Percentiles rank a stretch among this genome's conserved stretches.
Conservation (phyloP, 2,797 vertebrate species). For the Xiphorhynchus erythropygius region DNA sequence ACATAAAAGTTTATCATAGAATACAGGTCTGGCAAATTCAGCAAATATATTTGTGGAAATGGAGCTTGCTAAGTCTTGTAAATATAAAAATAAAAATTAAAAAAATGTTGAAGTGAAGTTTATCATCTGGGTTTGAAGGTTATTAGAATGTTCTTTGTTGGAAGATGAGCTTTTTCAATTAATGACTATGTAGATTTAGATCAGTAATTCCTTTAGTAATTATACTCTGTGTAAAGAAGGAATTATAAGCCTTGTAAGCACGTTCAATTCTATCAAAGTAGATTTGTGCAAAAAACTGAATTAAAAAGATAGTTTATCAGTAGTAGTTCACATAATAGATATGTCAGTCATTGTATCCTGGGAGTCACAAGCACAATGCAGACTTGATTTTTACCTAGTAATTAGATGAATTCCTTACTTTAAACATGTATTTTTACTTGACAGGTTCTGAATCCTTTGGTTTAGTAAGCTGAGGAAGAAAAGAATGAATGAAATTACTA, state of each 20-base stretch:
- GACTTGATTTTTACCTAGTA: conserved; percentile 21
- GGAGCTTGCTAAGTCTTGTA: conserved; percentile 21
- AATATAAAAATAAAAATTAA: not conserved
- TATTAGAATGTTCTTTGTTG: conserved; percentile 52
- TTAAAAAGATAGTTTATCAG: conserved; percentile 49
- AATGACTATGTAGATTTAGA: conserved; percentile 60
- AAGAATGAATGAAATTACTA: not conserved
- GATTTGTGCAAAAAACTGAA: conserved; percentile 37
- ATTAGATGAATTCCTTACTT: not conserved
- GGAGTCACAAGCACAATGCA: not conserved
- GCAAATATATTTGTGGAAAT: conserved; percentile 54
- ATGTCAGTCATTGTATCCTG: conserved; percentile 28
- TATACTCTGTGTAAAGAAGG: conserved; percentile 60
- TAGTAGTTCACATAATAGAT: conserved; percentile 23
- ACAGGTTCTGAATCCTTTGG: not conserved
- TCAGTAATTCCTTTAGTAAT: conserved; percentile 64
- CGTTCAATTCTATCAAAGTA: conserved; percentile 51
- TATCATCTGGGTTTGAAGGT: conserved; percentile 45
- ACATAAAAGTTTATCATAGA: conserved; percentile 63
- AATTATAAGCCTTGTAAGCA: conserved; percentile 65
- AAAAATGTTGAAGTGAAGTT: not conserved
- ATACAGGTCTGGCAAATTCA: conserved; percentile 70
- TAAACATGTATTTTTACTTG: conserved; percentile 6
- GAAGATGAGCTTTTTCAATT: conserved; percentile 60
- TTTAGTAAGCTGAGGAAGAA: not conserved